phyloP scores from a whole-genome alignment of 2,888 invertebrate species.

The Diplolepis rosae region DNA sequence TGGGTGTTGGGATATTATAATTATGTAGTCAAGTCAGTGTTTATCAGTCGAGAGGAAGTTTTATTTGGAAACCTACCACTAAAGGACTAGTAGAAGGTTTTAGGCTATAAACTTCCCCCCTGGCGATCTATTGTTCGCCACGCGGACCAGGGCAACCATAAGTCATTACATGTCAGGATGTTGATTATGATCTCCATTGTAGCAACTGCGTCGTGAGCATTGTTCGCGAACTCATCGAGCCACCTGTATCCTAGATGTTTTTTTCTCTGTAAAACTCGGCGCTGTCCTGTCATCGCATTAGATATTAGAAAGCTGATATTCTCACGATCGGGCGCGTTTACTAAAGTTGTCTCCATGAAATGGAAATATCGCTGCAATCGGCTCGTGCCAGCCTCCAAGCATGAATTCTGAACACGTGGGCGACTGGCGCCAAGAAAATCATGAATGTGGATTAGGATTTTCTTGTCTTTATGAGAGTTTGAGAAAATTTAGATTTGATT shows the following conservation, averaged over 20 bases:
- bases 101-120: constrained; percentile 61
- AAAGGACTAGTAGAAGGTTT: constrained; percentile 44
- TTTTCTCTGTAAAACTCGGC: not conserved
- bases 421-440: constrained; percentile 19
- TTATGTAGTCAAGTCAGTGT: not conserved
- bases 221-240: constrained; percentile 58
- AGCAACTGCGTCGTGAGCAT: constrained; percentile 64
- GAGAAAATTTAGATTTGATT: constrained; percentile 19
- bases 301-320: constrained; percentile 24
- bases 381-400: constrained; percentile 17
- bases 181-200: constrained; percentile 71
- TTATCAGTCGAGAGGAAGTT: not conserved
- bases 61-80: not conserved
- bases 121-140: constrained; percentile 65
- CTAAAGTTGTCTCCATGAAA: constrained; percentile 4
- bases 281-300: not conserved
- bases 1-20: too few relatives aligned
- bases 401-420: constrained; percentile 1
- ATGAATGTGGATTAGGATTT: not conserved
- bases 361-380: constrained; percentile 4
- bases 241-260: constrained; percentile 56
- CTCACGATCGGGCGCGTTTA: constrained; percentile 19
- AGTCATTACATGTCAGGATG: constrained; percentile 68
- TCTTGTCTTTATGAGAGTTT: constrained; percentile 1
- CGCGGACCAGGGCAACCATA: constrained; percentile 57